These are phyloP conservation scores for Aspidiotus rigidus DNA, from an alignment of 2,888 invertebrate species.

Conservation along the genomic window DNA sequence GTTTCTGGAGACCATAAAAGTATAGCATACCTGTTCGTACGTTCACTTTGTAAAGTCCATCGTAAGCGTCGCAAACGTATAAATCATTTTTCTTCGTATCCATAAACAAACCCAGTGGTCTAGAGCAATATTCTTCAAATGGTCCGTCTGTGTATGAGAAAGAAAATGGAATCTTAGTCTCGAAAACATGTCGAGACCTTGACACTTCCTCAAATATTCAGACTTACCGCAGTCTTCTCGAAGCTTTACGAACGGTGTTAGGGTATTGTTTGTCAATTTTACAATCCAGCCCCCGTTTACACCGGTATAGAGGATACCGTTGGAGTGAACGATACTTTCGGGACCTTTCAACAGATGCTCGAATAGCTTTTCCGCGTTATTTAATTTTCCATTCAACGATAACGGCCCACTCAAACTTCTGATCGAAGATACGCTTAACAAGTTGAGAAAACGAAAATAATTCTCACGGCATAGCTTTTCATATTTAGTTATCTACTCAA, in stretches of 20 bases:
- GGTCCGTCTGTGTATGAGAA: conserved; percentile 50
- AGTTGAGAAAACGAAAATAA: conserved; percentile 10
- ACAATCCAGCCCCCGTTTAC: conserved; percentile 70
- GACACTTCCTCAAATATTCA: too few relatives aligned
- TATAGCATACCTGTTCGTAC: conserved; percentile 45
- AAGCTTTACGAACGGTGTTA: conserved; percentile 66
- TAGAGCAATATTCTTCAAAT: conserved; percentile 76
- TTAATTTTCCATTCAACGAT: conserved; percentile 54
- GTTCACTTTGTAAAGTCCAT: conserved; percentile 78
- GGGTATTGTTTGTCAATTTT: conserved; percentile 58
- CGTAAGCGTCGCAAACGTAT: conserved; percentile 77
- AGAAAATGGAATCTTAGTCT: too few relatives aligned
- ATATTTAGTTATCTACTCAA: too few relatives aligned
- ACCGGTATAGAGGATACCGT: conserved; percentile 71
- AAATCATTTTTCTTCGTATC: conserved; percentile 56
- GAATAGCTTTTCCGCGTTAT: conserved; percentile 59
- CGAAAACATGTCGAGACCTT: too few relatives aligned
- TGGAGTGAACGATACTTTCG: conserved; percentile 64
- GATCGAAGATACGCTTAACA: not conserved
- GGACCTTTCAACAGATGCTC: conserved; percentile 65
- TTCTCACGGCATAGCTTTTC: not conserved
- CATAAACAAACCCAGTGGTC: conserved; percentile 81
- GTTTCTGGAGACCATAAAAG: too few relatives aligned
- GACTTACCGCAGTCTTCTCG: conserved; percentile 66
- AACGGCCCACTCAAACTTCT: conserved; percentile 46